phyloP scores from a whole-genome alignment of 2,797 vertebrate genomes.

The Melopsittacus undulatus region DNA sequence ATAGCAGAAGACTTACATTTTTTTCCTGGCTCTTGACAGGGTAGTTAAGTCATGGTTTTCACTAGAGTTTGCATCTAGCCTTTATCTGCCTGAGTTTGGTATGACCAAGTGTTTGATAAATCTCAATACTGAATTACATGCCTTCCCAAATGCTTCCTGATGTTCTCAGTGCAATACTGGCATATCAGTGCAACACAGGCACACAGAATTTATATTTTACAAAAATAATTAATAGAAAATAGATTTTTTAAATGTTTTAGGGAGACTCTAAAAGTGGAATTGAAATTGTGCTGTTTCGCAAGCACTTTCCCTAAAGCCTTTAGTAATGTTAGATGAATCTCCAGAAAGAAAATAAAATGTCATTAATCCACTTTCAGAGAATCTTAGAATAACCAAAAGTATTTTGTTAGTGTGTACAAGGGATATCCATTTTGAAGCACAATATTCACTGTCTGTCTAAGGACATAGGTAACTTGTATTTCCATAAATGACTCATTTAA shows the following conservation, averaged over 20 bases:
- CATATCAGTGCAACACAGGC: neutral
- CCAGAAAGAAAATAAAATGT: neutral
- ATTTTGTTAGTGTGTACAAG: neutral
- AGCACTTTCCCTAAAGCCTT: neutral
- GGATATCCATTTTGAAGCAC: neutral
- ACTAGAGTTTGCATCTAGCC: neutral
- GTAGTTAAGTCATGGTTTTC: neutral
- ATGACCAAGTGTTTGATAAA: neutral
- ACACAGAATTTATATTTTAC: neutral
- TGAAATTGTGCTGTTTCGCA: neutral
- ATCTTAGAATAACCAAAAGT: neutral
- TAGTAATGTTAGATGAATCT: neutral
- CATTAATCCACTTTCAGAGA: neutral
- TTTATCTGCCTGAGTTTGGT: neutral
- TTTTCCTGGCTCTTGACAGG: neutral
- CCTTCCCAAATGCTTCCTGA: fast-evolving
- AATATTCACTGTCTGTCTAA: neutral
- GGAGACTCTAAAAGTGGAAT: neutral
- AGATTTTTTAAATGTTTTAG: neutral
- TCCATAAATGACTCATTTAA: neutral
- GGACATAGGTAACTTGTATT: neutral
- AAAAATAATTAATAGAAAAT: neutral
- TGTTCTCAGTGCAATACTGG: neutral
- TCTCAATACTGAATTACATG: neutral
- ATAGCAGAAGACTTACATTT: neutral